Percentiles rank a stretch among this genome's conserved stretches.
These are phyloP conservation scores for Lophius piscatorius DNA, from an alignment of 2,113 vertebrate genomes.

Conservation along the genomic window DNA sequence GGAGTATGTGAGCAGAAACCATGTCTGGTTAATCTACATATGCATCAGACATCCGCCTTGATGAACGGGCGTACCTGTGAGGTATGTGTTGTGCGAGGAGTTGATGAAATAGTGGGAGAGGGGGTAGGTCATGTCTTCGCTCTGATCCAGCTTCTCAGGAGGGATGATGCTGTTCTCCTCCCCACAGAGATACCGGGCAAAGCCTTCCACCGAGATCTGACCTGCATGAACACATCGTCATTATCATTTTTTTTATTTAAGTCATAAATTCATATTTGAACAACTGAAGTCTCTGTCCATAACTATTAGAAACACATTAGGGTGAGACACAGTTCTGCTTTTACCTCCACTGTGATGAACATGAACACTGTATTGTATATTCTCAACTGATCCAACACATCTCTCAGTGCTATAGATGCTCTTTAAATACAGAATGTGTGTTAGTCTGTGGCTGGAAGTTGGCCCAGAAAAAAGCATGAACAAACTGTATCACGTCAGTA, in stretches of 20 bases:
- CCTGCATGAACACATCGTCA: conserved; percentile 75
- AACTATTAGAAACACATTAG: too few relatives aligned
- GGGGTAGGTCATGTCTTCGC: conserved; percentile 97
- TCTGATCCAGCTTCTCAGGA: conserved; percentile 97
- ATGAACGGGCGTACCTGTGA: conserved; percentile 71
- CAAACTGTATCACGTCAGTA: too few relatives aligned
- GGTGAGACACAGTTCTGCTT: neutral
- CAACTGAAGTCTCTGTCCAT: too few relatives aligned
- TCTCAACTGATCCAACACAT: neutral
- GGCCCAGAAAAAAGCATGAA: too few relatives aligned
- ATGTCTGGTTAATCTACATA: neutral
- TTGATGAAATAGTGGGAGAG: conserved; percentile 99
- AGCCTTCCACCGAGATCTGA: conserved; percentile 96
- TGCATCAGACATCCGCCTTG: neutral
- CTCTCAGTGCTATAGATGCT: neutral
- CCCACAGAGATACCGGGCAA: conserved; percentile 90
- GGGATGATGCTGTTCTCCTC: conserved; percentile 97
- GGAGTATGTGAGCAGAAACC: neutral
- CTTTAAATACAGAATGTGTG: too few relatives aligned
- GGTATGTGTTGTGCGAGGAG: conserved; percentile 92
- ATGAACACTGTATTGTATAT: neutral
- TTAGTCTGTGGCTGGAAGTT: too few relatives aligned
- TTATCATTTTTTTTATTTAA: neutral
- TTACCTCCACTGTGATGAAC: neutral
- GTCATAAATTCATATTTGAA: too few relatives aligned